Conservation (phyloP, 1,140 invertebrate species). For the Drosophila takahashii region DNA sequence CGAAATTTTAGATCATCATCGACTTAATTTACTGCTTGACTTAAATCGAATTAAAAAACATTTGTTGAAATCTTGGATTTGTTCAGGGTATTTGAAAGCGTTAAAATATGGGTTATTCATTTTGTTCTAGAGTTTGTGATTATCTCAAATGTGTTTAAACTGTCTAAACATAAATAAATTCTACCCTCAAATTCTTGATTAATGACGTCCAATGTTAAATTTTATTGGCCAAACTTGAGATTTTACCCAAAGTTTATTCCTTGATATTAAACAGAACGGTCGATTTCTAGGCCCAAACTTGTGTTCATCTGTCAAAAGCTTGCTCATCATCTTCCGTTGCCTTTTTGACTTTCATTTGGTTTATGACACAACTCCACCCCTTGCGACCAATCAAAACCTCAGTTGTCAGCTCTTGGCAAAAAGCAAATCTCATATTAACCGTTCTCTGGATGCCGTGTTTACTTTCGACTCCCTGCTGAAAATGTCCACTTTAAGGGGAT, state of each 20-base stretch:
- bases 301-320: constrained; percentile 7
- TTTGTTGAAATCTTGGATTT: neutral
- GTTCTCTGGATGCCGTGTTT: constrained; percentile 37
- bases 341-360: constrained; percentile 25
- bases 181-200: no score
- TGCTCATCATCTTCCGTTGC: constrained; percentile 17
- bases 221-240: no score
- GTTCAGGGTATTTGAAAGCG: neutral
- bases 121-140: no score
- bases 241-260: neutral
- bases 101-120: no score
- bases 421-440: constrained; percentile 44
- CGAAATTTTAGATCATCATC: neutral
- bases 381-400: constrained; percentile 43
- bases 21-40: neutral
- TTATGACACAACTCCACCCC: constrained; percentile 20
- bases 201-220: no score
- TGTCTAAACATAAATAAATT: no score
- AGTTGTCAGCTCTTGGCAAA: constrained; percentile 42
- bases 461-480: constrained; percentile 41
- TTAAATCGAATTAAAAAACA: neutral
- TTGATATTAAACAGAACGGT: neutral
- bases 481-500: constrained; percentile 69
- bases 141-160: no score
- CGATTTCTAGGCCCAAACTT: constrained; percentile 24